Conservation (phyloP, 2,113 vertebrate species). For the Rynchops niger region DNA sequence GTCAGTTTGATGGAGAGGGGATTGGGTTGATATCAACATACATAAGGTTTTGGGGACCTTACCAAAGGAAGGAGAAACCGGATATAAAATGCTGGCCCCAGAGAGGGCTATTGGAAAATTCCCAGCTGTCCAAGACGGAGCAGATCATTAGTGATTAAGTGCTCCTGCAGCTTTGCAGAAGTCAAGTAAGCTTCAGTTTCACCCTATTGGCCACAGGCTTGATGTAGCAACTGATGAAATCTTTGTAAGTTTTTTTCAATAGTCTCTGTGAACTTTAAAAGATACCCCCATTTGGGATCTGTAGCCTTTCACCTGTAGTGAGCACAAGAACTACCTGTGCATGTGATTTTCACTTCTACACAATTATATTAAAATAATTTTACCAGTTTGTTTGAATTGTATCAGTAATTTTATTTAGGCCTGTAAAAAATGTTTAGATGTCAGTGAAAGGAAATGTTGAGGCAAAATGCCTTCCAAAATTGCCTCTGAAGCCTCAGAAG, state of each 20-base stretch:
- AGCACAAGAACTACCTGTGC: neutral
- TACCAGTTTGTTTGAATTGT: neutral
- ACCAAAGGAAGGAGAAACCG: neutral
- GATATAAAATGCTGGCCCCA: neutral
- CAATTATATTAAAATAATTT: neutral
- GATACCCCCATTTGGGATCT: neutral
- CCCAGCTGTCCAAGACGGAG: neutral
- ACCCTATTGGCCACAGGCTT: neutral
- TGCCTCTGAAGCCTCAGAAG: neutral
- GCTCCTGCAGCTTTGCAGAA: neutral
- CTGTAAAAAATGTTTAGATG: neutral
- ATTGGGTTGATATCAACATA: neutral
- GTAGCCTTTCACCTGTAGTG: neutral
- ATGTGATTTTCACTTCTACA: neutral
- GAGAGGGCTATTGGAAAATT: neutral
- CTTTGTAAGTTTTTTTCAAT: neutral
- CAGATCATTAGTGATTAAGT: neutral
- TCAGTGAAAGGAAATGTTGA: neutral
- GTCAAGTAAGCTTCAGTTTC: neutral
- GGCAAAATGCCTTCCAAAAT: neutral
- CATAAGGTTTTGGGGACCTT: neutral
- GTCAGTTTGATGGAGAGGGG: neutral
- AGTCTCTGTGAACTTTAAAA: neutral
- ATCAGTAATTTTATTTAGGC: neutral
- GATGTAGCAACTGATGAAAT: neutral